Percentiles rank a stretch among this genome's conserved stretches.
These are phyloP conservation scores for Vulpes ferrilata DNA, from an alignment of 2,113 vertebrate species.

Conservation along the genomic window DNA sequence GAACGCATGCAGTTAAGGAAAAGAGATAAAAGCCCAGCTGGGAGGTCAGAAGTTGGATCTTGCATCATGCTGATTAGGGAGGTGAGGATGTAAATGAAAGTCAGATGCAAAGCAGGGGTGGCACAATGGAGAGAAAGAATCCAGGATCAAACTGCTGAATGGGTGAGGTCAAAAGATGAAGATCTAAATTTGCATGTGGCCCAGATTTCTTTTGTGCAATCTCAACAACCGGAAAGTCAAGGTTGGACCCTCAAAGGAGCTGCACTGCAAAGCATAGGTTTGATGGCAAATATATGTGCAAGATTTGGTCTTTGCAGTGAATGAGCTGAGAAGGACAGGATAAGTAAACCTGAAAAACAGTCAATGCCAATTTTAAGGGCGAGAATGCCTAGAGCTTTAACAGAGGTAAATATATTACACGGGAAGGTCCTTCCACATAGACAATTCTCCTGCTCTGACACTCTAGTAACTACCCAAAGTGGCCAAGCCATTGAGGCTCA, in stretches of 20 bases:
- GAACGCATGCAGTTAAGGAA: neutral
- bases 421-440: neutral
- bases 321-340: neutral
- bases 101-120: conserved; percentile 16
- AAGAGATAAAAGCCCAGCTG: neutral
- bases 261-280: neutral
- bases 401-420: neutral
- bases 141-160: conserved; percentile 56
- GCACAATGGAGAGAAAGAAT: neutral
- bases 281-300: neutral
- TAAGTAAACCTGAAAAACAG: neutral
- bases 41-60: conserved; percentile 43
- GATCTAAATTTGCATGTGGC: conserved; percentile 47
- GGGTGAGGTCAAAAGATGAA: neutral
- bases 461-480: neutral
- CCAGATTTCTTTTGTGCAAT: conserved; percentile 28
- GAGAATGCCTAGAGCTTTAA: neutral
- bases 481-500: neutral
- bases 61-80: neutral
- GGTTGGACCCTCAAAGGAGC: neutral
- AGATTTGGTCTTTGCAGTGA: neutral
- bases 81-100: neutral
- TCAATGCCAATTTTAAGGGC: neutral
- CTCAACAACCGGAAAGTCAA: conserved; percentile 54
- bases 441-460: neutral